Percentiles rank a stretch among this genome's conserved stretches.
Evolutionary conservation across 2,888 invertebrate genomes (phyloP).

Genomic region (Aphodius sticticus): DNA sequence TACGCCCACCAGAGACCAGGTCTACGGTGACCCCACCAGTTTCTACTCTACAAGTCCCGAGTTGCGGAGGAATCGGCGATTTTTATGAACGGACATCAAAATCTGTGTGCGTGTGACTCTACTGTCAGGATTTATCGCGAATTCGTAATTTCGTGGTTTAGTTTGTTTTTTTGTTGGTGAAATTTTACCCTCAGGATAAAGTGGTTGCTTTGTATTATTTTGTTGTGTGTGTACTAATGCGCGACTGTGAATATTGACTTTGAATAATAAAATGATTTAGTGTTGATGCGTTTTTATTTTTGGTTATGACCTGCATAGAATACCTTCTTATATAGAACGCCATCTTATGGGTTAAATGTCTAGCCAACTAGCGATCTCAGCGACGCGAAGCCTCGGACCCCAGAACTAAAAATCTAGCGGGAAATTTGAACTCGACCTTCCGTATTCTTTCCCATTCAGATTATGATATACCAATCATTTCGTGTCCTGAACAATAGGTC

Average conservation of each 20-base stretch:
- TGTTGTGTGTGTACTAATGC: not conserved
- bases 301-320: too few species aligned
- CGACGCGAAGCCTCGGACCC: too few species aligned
- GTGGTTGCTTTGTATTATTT: not conserved
- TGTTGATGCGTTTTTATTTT: not conserved
- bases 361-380: too few species aligned
- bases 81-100: slow-evolving; percentile 44
- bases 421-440: too few species aligned
- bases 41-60: slow-evolving; percentile 54
- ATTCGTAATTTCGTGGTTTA: not conserved
- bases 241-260: not conserved
- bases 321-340: too few species aligned
- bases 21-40: slow-evolving; percentile 55
- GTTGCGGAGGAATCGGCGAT: slow-evolving; percentile 53
- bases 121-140: not conserved
- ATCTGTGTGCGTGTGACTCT: not conserved
- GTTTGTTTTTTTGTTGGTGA: not conserved
- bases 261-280: not conserved
- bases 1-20: slow-evolving; percentile 45
- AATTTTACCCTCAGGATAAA: not conserved
- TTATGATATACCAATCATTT: too few species aligned
- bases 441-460: too few species aligned
- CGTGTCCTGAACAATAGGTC: too few species aligned
- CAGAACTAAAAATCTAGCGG: too few species aligned
- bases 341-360: too few species aligned